Evolutionary conservation across 2,888 invertebrate genomes (phyloP).

Genomic region (Xestia sexstrigata): DNA sequence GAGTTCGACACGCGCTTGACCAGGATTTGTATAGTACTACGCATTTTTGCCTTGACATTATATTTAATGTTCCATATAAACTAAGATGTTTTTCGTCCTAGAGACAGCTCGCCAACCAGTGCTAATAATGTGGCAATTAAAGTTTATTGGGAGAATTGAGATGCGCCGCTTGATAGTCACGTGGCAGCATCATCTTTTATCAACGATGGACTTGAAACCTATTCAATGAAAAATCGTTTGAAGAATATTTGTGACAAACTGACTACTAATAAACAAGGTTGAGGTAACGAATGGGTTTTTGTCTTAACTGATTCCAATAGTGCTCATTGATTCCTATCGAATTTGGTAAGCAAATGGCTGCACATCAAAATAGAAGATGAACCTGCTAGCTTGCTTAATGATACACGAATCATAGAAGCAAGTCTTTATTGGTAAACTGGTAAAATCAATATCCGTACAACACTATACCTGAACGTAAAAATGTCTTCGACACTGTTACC

Average conservation of each 20-base stretch:
- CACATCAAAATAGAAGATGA: not conserved
- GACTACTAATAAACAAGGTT: conserved; percentile 21
- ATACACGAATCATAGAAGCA: not conserved
- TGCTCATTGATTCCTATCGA: conserved; percentile 10
- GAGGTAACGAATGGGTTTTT: not conserved
- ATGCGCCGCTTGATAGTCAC: conserved; percentile 82
- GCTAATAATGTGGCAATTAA: conserved; percentile 84
- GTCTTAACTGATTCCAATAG: conserved; percentile 7
- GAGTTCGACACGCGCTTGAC: conserved; percentile 39
- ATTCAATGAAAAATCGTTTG: conserved; percentile 39
- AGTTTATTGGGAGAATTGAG: conserved; percentile 86
- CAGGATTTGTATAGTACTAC: conserved; percentile 10
- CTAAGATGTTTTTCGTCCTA: conserved; percentile 63
- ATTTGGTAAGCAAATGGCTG: conserved; percentile 8
- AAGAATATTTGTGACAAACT: conserved; percentile 20
- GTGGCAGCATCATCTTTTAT: conserved; percentile 57
- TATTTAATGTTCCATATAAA: not conserved
- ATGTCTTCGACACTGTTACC: conserved; percentile 12
- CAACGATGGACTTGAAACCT: conserved; percentile 40
- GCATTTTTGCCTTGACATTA: not conserved
- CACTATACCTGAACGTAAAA: not conserved
- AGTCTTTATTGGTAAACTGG: not conserved
- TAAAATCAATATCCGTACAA: not conserved
- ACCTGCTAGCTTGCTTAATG: not conserved
- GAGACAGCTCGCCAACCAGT: conserved; percentile 75